These are phyloP conservation scores for Chrysomela aeneicollis DNA, from an alignment of 2,888 invertebrate genomes.

Conservation along the genomic window DNA sequence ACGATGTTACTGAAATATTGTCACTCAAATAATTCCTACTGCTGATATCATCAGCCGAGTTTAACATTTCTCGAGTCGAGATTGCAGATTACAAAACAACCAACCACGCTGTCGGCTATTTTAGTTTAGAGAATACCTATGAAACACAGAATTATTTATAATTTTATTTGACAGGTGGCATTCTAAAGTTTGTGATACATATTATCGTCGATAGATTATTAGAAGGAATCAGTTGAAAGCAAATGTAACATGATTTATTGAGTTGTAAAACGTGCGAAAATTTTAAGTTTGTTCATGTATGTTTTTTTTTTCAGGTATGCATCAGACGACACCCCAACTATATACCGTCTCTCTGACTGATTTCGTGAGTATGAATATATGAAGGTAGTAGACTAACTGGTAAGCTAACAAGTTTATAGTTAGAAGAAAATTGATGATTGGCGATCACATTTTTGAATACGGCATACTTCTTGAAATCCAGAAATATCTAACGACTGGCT, in stretches of 20 bases:
- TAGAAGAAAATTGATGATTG: too few species aligned
- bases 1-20: too few species aligned
- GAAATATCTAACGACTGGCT: too few species aligned
- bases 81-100: slow-evolving; percentile 39
- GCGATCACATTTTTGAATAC: too few species aligned
- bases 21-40: too few species aligned
- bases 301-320: not conserved
- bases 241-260: not conserved
- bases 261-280: not conserved
- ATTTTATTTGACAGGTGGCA: slow-evolving; percentile 28
- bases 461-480: too few species aligned
- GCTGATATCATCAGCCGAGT: not conserved
- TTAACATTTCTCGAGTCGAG: not conserved
- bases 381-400: too few species aligned
- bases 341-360: too few species aligned
- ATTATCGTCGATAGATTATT: slow-evolving; percentile 10
- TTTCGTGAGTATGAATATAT: not conserved
- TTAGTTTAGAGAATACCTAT: slow-evolving; percentile 41
- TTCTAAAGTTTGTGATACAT: not conserved
- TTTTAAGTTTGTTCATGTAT: not conserved
- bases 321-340: not conserved
- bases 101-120: slow-evolving; percentile 43
- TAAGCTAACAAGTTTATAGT: too few species aligned
- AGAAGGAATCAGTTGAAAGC: not conserved
- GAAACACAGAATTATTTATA: slow-evolving; percentile 41